Base-by-base conservation (phyloP, 2,797 vertebrate species). In the Pelochelys cantorii region DNA sequence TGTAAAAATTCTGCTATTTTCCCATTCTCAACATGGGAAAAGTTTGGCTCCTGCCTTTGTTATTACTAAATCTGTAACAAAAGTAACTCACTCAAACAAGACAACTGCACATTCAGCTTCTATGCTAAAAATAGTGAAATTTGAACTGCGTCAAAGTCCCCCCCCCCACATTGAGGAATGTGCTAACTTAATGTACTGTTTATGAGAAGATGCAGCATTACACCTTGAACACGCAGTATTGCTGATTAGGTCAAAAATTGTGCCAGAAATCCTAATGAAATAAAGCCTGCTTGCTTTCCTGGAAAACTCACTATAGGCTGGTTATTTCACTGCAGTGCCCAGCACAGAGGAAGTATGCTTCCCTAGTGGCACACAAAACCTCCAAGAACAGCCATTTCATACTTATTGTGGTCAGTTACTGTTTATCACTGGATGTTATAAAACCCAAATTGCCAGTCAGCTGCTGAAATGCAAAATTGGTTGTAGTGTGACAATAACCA, bases 391-490 rank as follows among this genome's bases (percentile, higher is more conserved):
- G 86, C 56, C 65, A 29, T 31, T 56, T 77, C 25, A 52, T 12
- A 48, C 54, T 62, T 65, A 37, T 11, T 23, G 65, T 3, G 75
- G 23, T 3, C n/a, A 27, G 74, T 25, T 82, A 23, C 34, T 55
- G 20, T 55, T 89, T 59, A 57, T 75, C 83, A 75, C 31, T 15
- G 77, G 11, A 71, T 78, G 20, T 5, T 31, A 81, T 48, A 85
- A 93, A 93, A 62, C 0, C 10, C 54, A 31, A 87, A 90, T 5
- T 71, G 10, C 79, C 13, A 37, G 54, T 78, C 53, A 88, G 68
- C 29, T 27, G 42, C 78, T 92, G 85, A 85, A 89, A 85, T 82
- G 79, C 82, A 85, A 55, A 94, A 68, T 74, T 62, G 54, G 84
- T 37, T 37, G 0, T 9, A 84, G 78, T 18, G 27, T 60, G 91